Conservation (phyloP, 2,113 vertebrate genomes). For the Oreotrochilus melanogaster region DNA sequence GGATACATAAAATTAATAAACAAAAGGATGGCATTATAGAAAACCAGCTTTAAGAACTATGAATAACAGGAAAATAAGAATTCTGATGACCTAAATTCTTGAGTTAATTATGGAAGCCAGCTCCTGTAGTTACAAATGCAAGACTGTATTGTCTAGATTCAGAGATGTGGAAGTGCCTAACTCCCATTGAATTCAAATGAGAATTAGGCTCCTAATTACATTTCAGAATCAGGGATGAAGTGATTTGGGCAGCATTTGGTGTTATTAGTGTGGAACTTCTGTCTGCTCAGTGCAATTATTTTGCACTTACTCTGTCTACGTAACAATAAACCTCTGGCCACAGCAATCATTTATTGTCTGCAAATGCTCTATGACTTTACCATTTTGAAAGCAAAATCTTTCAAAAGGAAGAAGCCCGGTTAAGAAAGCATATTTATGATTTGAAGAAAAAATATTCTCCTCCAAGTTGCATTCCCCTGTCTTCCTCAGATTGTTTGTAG, state of each 20-base stretch:
- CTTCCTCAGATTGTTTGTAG: constrained; percentile 24
- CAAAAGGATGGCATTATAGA: background rate
- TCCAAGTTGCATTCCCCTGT: background rate
- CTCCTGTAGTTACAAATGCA: constrained; percentile 20
- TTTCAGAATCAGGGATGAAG: constrained; percentile 20
- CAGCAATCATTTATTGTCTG: constrained; percentile 40
- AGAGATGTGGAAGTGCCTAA: background rate
- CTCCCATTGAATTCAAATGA: constrained; percentile 43
- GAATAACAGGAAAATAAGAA: background rate
- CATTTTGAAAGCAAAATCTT: background rate
- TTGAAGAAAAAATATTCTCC: background rate
- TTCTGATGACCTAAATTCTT: constrained; percentile 5
- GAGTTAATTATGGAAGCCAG: background rate
- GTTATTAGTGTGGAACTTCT: constrained; percentile 12
- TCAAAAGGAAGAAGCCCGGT: background rate
- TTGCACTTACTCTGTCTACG: constrained; percentile 7
- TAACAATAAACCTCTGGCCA: background rate
- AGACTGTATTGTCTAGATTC: background rate
- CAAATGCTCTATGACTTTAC: constrained; percentile 12
- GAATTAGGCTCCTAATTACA: constrained; percentile 20
- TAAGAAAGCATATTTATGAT: constrained; percentile 19
- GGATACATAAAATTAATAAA: background rate
- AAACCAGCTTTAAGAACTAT: background rate
- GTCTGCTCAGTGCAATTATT: constrained; percentile 31
- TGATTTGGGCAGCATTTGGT: background rate